Conservation (phyloP, 64 coral and sea anemone genomes). For the Montipora cactus region DNA sequence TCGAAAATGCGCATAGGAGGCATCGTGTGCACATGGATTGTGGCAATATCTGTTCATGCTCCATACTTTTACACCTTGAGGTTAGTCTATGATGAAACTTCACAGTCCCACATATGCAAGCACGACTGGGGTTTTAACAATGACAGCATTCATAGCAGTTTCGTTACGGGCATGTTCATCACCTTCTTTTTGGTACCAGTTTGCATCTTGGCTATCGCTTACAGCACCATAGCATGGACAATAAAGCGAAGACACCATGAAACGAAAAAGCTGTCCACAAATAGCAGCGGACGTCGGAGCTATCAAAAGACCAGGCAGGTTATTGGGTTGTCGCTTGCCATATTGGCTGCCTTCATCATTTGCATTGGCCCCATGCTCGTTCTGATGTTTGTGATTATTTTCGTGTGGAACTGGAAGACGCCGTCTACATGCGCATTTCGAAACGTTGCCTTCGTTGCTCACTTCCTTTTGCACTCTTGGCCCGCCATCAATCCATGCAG, state of each 20-base stretch:
- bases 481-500: background rate
- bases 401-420: background rate
- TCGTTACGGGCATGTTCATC: background rate
- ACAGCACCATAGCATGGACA: conserved; percentile 1
- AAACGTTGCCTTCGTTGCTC: background rate
- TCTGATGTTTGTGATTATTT: background rate
- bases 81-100: background rate
- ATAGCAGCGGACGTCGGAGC: too few relatives aligned
- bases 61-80: conserved; percentile 35
- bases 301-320: background rate
- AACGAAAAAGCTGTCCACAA: background rate
- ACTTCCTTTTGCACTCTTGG: conserved; percentile 6
- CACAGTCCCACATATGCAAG: too few relatives aligned
- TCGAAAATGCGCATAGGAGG: background rate
- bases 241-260: background rate
- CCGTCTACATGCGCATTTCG: background rate
- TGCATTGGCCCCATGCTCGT: background rate
- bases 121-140: too few relatives aligned
- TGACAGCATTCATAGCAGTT: background rate
- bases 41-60: background rate
- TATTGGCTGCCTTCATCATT: background rate
- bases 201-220: background rate
- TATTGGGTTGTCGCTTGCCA: background rate
- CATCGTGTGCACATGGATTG: conserved; percentile 17
- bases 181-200: background rate